A percentile compares a stretch with the other conserved stretches of the same genome.
phyloP scores from a whole-genome alignment of 1,140 invertebrate genomes.

The Ips typographus region DNA sequence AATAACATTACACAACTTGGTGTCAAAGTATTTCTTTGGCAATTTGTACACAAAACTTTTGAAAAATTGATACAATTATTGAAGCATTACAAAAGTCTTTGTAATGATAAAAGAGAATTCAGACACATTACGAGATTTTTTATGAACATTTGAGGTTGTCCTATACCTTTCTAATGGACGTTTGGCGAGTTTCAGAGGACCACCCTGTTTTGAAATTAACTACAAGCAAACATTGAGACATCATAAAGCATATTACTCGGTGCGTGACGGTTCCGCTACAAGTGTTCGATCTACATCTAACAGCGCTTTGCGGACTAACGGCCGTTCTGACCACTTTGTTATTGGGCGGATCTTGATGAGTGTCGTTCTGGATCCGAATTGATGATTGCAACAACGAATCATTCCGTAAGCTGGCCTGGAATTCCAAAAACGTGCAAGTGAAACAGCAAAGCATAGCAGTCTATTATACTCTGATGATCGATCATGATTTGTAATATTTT shows the following conservation, averaged over 20 bases:
- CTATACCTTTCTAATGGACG: no score
- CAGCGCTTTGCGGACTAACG: conserved; percentile 70
- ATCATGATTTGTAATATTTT: background rate
- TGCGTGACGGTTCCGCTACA: conserved; percentile 43
- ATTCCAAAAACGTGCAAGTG: conserved; percentile 32
- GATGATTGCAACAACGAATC: conserved; percentile 59
- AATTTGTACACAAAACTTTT: no score
- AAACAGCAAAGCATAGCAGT: conserved; percentile 30
- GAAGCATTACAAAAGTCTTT: no score
- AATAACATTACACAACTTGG: no score
- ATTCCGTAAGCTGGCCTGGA: conserved; percentile 55
- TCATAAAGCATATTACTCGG: conserved; percentile 42
- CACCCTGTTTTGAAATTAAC: background rate
- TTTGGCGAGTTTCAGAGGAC: no score
- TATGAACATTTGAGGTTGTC: no score
- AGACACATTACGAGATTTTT: no score
- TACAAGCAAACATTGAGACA: background rate
- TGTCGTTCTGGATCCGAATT: conserved; percentile 68
- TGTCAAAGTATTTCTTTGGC: no score
- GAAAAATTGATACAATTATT: no score
- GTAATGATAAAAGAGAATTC: no score
- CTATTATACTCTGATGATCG: background rate
- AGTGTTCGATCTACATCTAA: conserved; percentile 54
- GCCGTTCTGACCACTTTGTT: conserved; percentile 61
- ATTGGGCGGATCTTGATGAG: conserved; percentile 62